Evolutionary conservation across 2,797 vertebrate species (phyloP).

Genomic region (Florisuga fusca): DNA sequence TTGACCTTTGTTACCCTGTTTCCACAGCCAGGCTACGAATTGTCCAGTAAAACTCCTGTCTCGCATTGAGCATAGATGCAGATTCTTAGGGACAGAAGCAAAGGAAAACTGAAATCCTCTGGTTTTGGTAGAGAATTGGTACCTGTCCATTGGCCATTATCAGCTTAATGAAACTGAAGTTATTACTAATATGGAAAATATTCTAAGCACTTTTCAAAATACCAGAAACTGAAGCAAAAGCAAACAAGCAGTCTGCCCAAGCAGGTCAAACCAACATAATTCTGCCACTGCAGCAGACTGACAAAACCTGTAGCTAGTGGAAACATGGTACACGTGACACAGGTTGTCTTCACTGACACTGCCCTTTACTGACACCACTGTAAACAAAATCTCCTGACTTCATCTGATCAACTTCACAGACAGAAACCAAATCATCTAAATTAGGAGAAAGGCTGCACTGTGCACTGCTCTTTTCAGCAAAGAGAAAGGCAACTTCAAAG

Average conservation of each 20-base stretch:
- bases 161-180: neutral
- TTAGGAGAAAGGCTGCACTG: neutral
- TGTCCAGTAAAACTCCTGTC: neutral
- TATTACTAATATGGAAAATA: neutral
- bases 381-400: neutral
- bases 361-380: neutral
- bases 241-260: conserved; percentile 2
- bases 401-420: neutral
- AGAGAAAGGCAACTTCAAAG: conserved; percentile 10
- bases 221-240: conserved; percentile 1
- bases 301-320: neutral
- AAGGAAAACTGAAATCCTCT: neutral
- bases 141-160: neutral
- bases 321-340: rapidly evolving
- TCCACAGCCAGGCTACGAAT: neutral
- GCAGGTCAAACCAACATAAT: neutral
- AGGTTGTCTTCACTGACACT: rapidly evolving
- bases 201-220: neutral
- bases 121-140: neutral
- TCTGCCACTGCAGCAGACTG: neutral
- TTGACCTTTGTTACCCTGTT: neutral
- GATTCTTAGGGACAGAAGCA: neutral
- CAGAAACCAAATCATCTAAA: neutral
- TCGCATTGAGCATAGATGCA: neutral
- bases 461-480: neutral